A percentile compares a stretch with the other conserved stretches of the same genome.
These are phyloP conservation scores for Drosophila suzukii DNA, from an alignment of 1,140 invertebrate species.

Conservation along the genomic window DNA sequence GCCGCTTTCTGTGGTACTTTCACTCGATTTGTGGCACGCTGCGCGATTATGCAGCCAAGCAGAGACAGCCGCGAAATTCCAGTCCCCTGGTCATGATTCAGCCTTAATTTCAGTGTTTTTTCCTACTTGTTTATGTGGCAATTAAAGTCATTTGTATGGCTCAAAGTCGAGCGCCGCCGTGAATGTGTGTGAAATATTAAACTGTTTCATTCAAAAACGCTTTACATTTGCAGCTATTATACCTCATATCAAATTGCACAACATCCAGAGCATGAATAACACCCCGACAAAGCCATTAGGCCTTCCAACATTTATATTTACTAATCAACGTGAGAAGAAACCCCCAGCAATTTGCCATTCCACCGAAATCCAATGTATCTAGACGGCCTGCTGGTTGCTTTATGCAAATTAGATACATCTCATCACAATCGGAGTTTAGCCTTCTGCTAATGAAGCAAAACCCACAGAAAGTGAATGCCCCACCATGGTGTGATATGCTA, in stretches of 20 bases:
- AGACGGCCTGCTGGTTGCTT: constrained; percentile 37
- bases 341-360: constrained; percentile 48
- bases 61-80: constrained; percentile 57
- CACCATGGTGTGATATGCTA: background rate
- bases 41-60: constrained; percentile 69
- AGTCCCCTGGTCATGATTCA: constrained; percentile 50
- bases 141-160: constrained; percentile 72
- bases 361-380: constrained; percentile 44
- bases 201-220: constrained; percentile 46
- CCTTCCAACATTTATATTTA: constrained; percentile 16
- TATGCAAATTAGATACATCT: constrained; percentile 67
- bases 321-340: constrained; percentile 71
- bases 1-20: constrained; percentile 71
- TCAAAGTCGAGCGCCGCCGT: constrained; percentile 24
- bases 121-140: constrained; percentile 31
- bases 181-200: constrained; percentile 35
- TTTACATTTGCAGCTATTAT: constrained; percentile 14
- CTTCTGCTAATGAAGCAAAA: constrained; percentile 46
- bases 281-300: constrained; percentile 29
- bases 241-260: constrained; percentile 53
- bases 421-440: constrained; percentile 35
- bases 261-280: constrained; percentile 70
- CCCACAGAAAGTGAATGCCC: constrained; percentile 58
- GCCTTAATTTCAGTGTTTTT: constrained; percentile 9
- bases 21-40: constrained; percentile 63